phyloP scores from a whole-genome alignment of 2,113 vertebrate genomes.

The Silurus glanis region DNA sequence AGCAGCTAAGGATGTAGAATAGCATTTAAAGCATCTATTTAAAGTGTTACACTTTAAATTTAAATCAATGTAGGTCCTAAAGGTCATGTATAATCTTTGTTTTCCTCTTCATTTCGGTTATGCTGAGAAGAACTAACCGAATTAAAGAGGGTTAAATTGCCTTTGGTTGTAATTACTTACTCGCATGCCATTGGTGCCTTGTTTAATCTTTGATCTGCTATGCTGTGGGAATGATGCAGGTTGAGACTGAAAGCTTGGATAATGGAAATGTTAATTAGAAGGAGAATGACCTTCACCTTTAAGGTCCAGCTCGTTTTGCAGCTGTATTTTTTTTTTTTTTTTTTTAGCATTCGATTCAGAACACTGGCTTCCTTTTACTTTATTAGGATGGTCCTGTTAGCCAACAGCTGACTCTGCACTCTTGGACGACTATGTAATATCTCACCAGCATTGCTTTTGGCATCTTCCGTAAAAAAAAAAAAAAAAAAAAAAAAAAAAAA shows the following conservation, averaged over 20 bases:
- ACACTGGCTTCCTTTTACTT: constrained; percentile 13
- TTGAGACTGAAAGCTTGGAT: constrained; percentile 26
- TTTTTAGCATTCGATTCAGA: not conserved
- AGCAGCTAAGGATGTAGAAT: not conserved
- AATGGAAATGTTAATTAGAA: constrained; percentile 56
- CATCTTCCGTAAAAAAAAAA: constrained; percentile 43
- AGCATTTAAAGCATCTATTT: not conserved
- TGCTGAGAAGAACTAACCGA: constrained; percentile 51
- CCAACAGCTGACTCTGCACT: constrained; percentile 43
- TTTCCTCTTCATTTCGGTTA: constrained; percentile 20
- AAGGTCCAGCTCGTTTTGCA: constrained; percentile 34
- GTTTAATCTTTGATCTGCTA: constrained; percentile 46
- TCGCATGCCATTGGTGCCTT: constrained; percentile 48
- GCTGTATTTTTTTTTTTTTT: not conserved
- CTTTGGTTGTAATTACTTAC: constrained; percentile 66
- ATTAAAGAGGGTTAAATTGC: constrained; percentile 64
- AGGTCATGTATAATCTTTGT: constrained; percentile 17
- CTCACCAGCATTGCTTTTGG: constrained; percentile 56
- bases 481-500: constrained; percentile 43
- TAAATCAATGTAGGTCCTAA: not conserved
- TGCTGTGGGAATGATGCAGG: not conserved
- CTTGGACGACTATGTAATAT: constrained; percentile 35
- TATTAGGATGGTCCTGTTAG: not conserved
- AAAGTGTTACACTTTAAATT: not conserved
- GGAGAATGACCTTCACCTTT: constrained; percentile 59